phyloP scores from a whole-genome alignment of 2,797 vertebrate genomes.

The Mionectes olivaceus region DNA sequence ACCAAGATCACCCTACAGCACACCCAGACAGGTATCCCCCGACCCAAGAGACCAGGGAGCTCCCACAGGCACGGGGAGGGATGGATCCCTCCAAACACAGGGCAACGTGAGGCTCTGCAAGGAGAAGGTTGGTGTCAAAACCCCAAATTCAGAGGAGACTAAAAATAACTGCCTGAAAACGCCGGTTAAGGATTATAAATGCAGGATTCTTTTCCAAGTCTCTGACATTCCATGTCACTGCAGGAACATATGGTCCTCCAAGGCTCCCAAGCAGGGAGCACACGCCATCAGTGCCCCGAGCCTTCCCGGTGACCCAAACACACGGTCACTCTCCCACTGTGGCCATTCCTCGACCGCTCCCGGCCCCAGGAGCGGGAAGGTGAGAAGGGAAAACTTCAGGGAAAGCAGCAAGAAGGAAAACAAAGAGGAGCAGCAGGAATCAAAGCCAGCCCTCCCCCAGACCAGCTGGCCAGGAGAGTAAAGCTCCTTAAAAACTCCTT shows the following conservation, averaged over 20 bases:
- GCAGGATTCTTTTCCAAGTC: background rate
- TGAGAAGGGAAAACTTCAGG: background rate
- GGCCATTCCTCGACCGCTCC: background rate
- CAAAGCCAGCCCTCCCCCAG: slow-evolving; percentile 1
- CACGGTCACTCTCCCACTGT: background rate
- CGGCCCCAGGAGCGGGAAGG: background rate
- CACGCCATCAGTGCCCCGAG: background rate
- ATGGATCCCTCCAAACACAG: background rate
- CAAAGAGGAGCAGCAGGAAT: slow-evolving; percentile 4
- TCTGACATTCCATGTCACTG: slow-evolving; percentile 24
- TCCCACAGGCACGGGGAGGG: accelerated
- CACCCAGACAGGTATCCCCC: background rate
- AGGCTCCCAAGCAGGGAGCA: background rate
- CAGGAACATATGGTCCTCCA: slow-evolving; percentile 58
- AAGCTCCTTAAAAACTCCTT: slow-evolving; percentile 19
- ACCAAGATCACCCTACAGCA: background rate
- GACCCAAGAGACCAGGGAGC: background rate
- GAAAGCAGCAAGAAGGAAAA: slow-evolving; percentile 10
- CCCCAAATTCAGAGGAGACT: background rate
- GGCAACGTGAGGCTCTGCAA: background rate
- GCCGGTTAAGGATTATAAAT: background rate
- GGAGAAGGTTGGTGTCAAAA: background rate
- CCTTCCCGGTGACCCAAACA: background rate
- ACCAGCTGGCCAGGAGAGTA: slow-evolving; percentile 4
- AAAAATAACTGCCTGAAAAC: background rate